Conservation (phyloP, 2,888 invertebrate genomes). For the Eupeodes luniger region DNA sequence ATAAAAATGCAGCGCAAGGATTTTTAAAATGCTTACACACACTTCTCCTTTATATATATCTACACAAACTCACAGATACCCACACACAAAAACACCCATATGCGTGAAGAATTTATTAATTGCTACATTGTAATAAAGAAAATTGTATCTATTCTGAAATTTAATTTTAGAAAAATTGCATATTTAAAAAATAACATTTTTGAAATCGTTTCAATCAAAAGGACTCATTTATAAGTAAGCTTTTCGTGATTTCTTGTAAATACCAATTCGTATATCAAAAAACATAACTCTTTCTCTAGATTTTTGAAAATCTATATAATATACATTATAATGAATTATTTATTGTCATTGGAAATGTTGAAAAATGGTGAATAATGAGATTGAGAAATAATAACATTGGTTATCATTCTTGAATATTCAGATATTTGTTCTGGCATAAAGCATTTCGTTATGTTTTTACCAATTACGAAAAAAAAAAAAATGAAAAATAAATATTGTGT, state of each 20-base stretch:
- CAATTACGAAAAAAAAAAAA: background rate
- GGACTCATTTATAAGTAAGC: background rate
- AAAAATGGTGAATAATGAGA: background rate
- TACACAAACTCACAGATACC: conserved; percentile 28
- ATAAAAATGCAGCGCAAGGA: conserved; percentile 58
- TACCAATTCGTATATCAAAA: background rate
- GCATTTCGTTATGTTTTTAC: background rate
- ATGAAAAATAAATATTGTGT: background rate
- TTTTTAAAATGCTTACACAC: conserved; percentile 51
- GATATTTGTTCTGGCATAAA: background rate
- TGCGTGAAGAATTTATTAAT: conserved; percentile 45
- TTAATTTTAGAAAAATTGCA: background rate
- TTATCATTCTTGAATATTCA: background rate
- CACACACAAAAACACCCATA: conserved; percentile 34
- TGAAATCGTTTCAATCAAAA: conserved; percentile 36
- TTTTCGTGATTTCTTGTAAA: conserved; percentile 1
- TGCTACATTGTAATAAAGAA: conserved; percentile 8
- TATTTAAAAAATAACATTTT: background rate
- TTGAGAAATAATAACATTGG: conserved; percentile 7
- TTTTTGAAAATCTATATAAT: background rate
- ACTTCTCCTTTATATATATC: conserved; percentile 13
- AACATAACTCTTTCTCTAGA: background rate
- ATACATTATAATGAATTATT: background rate
- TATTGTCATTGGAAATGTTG: background rate
- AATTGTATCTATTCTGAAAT: background rate